These are phyloP conservation scores for Drosophila kambysellisi DNA, from an alignment of 2,888 invertebrate species.

Conservation along the genomic window DNA sequence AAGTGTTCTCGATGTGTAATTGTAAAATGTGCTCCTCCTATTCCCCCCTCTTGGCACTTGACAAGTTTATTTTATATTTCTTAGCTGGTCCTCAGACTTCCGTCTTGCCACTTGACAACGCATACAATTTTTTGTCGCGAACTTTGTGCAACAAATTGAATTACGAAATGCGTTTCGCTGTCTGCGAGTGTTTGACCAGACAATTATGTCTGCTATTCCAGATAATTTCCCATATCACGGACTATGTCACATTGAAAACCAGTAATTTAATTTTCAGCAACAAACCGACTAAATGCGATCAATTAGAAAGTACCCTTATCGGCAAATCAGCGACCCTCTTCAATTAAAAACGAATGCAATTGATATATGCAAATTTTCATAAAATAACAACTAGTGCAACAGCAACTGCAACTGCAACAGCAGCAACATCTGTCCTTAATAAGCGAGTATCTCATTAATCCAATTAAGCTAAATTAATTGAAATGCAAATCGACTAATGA, in stretches of 20 bases:
- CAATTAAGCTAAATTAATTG: conserved; percentile 80
- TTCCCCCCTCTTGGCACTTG: conserved; percentile 29
- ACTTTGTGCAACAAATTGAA: conserved; percentile 70
- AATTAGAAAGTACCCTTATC: conserved; percentile 61
- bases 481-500: conserved; percentile 80
- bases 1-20: conserved; percentile 68
- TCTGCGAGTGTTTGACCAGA: conserved; percentile 48
- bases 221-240: conserved; percentile 3
- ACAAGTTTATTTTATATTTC: conserved; percentile 68
- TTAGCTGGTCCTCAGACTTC: conserved; percentile 24
- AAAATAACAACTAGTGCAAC: conserved; percentile 42
- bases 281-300: conserved; percentile 21
- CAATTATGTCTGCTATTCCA: conserved; percentile 31
- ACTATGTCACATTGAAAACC: not conserved
- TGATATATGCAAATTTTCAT: conserved; percentile 69
- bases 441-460: conserved; percentile 81
- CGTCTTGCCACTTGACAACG: conserved; percentile 63
- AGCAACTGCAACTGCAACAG: conserved; percentile 34
- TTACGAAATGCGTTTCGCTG: conserved; percentile 28
- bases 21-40: conserved; percentile 65
- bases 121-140: conserved; percentile 44
- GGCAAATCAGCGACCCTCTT: conserved; percentile 57
- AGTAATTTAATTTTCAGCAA: not conserved
- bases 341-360: conserved; percentile 51
- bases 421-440: conserved; percentile 52